Conservation (phyloP, 2,797 vertebrate genomes). For the Denticeps clupeoides region DNA sequence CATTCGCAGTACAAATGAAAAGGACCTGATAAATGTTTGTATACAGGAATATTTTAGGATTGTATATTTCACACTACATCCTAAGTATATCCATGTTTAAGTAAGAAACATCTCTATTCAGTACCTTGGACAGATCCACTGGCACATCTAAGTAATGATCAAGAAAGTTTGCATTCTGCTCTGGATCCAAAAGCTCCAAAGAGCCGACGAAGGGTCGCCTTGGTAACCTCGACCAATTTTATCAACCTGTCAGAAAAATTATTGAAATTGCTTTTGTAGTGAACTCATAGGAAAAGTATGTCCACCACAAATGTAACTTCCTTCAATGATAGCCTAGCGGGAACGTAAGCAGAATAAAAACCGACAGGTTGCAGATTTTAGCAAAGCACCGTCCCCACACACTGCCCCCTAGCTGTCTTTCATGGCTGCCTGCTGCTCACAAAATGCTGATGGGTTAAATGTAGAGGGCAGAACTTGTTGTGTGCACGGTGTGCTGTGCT, state of each 20-base stretch:
- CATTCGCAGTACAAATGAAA: slow-evolving; percentile 95
- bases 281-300: too few species aligned
- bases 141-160: slow-evolving; percentile 96
- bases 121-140: slow-evolving; percentile 91
- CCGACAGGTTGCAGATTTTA: too few species aligned
- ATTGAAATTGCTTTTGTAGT: too few species aligned
- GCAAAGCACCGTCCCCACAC: too few species aligned
- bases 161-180: slow-evolving; percentile 92
- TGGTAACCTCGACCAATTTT: slow-evolving; percentile 96
- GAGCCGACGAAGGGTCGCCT: slow-evolving; percentile 87
- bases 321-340: too few species aligned
- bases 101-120: neutral
- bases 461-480: too few species aligned
- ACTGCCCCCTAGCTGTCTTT: too few species aligned
- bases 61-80: neutral
- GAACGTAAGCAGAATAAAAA: too few species aligned
- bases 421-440: too few species aligned
- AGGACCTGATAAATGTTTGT: slow-evolving; percentile 61
- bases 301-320: too few species aligned
- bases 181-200: slow-evolving; percentile 91
- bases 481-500: too few species aligned
- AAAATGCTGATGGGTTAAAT: too few species aligned
- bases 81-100: neutral
- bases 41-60: neutral
- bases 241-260: slow-evolving; percentile 67